These are phyloP conservation scores for Theristicus caerulescens DNA, from an alignment of 2,113 vertebrate species.

Conservation along the genomic window DNA sequence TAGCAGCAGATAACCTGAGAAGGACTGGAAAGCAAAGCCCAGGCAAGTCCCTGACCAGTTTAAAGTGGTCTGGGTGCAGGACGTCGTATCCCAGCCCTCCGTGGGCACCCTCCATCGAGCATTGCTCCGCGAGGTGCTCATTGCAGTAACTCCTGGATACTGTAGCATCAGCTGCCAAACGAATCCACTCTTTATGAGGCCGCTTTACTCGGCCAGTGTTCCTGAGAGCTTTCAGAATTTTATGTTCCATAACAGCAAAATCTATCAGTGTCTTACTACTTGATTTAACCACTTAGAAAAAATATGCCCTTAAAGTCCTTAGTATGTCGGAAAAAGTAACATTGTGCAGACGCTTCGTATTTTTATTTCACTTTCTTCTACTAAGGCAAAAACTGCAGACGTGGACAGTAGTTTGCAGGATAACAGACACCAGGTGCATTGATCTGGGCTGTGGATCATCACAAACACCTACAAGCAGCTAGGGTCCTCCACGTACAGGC, in stretches of 20 bases:
- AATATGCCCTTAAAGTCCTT: neutral
- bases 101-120: neutral
- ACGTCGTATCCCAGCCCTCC: neutral
- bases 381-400: neutral
- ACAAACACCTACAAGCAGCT: neutral
- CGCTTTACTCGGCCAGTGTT: neutral
- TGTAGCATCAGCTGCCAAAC: neutral
- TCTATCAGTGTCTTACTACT: neutral
- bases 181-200: neutral
- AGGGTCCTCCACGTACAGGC: neutral
- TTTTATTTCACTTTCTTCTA: neutral
- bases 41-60: neutral
- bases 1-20: neutral
- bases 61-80: neutral
- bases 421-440: neutral
- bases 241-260: neutral
- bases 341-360: neutral
- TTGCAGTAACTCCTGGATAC: constrained; percentile 2
- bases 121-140: neutral
- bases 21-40: neutral
- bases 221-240: neutral
- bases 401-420: neutral
- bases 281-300: neutral
- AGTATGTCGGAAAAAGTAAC: neutral
- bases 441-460: neutral